Percentiles rank a stretch among this genome's conserved stretches.
These are phyloP conservation scores for Eidolon helvum DNA, from an alignment of 2,113 vertebrate genomes.

Conservation along the genomic window DNA sequence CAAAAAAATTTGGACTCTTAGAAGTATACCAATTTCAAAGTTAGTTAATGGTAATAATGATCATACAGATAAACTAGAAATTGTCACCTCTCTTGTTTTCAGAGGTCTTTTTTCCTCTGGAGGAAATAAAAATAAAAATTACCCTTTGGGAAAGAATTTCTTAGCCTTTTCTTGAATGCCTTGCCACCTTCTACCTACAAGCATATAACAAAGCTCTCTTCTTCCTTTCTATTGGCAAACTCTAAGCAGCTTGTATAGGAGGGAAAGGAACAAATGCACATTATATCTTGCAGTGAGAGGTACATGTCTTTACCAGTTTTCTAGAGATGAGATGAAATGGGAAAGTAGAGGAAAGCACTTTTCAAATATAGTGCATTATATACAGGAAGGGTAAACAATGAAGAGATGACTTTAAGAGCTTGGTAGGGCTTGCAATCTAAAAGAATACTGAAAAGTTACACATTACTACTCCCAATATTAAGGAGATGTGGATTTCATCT, in stretches of 20 bases:
- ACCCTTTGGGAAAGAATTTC: neutral
- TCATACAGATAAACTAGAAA: neutral
- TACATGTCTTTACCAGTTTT: neutral
- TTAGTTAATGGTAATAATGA: neutral
- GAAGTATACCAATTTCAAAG: neutral
- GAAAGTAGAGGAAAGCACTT: neutral
- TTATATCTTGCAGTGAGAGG: neutral
- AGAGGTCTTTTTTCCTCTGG: neutral
- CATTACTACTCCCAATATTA: neutral
- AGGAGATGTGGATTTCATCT: neutral
- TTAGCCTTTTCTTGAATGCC: neutral
- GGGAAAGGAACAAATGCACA: neutral
- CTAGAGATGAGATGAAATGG: neutral
- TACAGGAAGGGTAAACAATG: neutral
- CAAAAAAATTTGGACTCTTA: neutral
- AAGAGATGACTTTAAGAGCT: neutral
- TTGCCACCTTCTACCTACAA: neutral
- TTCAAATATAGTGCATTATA: neutral
- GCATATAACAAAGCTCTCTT: neutral
- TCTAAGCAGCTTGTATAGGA: neutral
- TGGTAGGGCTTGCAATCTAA: neutral
- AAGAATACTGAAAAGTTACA: neutral
- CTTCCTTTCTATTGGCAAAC: neutral
- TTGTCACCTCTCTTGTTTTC: neutral
- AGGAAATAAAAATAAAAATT: neutral